Evolutionary conservation across 2,113 vertebrate species (phyloP).

Genomic region (Menidia beryllina): DNA sequence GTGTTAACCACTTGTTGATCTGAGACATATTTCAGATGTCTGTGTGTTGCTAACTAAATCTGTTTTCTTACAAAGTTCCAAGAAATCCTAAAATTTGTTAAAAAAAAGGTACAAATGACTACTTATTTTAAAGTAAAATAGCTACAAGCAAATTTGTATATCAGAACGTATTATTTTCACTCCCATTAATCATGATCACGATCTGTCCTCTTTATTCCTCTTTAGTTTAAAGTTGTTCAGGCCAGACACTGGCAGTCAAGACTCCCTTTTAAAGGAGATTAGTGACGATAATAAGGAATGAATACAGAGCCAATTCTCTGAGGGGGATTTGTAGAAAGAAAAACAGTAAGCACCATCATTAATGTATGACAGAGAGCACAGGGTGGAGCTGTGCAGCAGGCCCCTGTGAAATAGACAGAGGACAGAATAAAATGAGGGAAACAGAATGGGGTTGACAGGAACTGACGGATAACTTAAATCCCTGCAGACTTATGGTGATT

Average conservation of each 20-base stretch:
- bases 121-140: too few species aligned
- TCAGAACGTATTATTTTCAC: too few species aligned
- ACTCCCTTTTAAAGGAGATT: not conserved
- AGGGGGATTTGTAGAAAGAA: constrained; percentile 2
- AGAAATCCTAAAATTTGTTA: too few species aligned
- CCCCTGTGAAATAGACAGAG: constrained; percentile 18
- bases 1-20: not conserved
- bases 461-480: constrained; percentile 31
- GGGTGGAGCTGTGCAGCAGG: constrained; percentile 10
- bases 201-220: too few species aligned
- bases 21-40: too few species aligned
- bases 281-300: not conserved
- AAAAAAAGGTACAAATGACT: too few species aligned
- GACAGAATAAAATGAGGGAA: constrained; percentile 20
- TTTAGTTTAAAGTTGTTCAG: too few species aligned
- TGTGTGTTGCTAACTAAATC: too few species aligned
- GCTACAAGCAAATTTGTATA: too few species aligned
- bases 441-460: constrained; percentile 43
- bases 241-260: too few species aligned
- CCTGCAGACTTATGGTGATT: constrained; percentile 40
- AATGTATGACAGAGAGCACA: constrained; percentile 7
- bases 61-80: too few species aligned
- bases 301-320: not conserved
- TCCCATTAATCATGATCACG: too few species aligned
- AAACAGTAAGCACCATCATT: not conserved